Conservation (phyloP, 64 coral and sea anemone genomes). For the Montipora cactus region DNA sequence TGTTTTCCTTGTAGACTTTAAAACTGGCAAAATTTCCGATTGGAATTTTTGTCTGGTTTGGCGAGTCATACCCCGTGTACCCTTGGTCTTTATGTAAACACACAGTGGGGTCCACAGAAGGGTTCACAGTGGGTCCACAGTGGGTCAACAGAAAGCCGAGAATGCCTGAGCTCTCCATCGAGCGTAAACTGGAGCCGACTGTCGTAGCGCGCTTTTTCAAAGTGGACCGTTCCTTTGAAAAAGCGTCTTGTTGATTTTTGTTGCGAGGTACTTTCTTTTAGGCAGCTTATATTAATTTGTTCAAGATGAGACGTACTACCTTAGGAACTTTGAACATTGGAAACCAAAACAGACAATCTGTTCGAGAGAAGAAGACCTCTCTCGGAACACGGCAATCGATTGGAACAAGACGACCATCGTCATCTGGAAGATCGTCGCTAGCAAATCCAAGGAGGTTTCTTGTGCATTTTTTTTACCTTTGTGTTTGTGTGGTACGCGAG, state of each 20-base stretch:
- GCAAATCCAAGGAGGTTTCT: neutral
- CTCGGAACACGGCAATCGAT: slow-evolving; percentile 40
- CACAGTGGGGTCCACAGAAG: too few relatives aligned
- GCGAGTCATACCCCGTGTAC: too few relatives aligned
- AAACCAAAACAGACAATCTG: slow-evolving; percentile 42
- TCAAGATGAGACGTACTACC: slow-evolving; percentile 62
- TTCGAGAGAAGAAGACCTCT: slow-evolving; percentile 64
- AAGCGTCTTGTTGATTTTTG: neutral
- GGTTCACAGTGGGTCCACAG: too few relatives aligned
- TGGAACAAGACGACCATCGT: slow-evolving; percentile 56
- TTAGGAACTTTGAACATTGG: slow-evolving; percentile 66
- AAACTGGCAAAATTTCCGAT: too few relatives aligned
- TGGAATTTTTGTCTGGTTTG: too few relatives aligned
- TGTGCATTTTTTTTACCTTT: too few relatives aligned
- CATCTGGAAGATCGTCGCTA: slow-evolving; percentile 14
- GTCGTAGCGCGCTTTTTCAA: neutral
- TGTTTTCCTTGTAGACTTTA: too few relatives aligned
- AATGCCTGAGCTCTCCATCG: neutral
- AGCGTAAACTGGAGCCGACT: neutral
- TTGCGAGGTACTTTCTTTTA: neutral
- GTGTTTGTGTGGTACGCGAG: neutral
- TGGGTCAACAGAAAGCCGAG: too few relatives aligned
- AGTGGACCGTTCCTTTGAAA: neutral
- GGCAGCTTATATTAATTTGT: neutral
- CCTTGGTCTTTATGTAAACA: too few relatives aligned